Base-by-base conservation (phyloP, 2,888 invertebrate species). In the Brachyopa scutellaris region DNA sequence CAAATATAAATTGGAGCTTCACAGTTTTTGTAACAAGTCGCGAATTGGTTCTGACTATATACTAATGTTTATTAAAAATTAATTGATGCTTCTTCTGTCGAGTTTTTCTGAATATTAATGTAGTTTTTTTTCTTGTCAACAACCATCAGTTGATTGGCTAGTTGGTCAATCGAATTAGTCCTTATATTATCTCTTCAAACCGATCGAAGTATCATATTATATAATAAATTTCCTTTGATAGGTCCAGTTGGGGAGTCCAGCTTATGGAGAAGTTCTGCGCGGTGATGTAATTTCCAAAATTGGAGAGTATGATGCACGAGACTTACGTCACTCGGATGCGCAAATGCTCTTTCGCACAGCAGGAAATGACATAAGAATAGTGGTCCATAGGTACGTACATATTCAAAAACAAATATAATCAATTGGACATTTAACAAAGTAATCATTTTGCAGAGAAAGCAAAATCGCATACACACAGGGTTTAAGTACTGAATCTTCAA, bases 241-340 rank as follows among this genome's bases (percentile, higher is more conserved):
- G 98, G 97, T 97, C 88, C 95, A 95, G 87, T 93, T 94, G 72
- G 96, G 96, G 84, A 95, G 95, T 84, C 97, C 97, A 1, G 94
- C 96, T n/a, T 95, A 95, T 87, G 95, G 95, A 61, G 95, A 95
- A 87, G 93, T 98, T 85, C 93, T 95, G 86, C 93, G 96, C 85
- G 98, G 98, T 85, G 98, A 98, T 92, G 94, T 97, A 88, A 95
- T 98, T 88, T 93, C 95, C 86, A 96, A 97, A 92, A 95, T 98
- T 87, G 95, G 95, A 89, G 96, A 96, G 89, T 96, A 96, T 91
- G 97, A 97, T 91, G 94, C 96, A 49, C 93, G 96, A 79, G 95
- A 96, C 88, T 92, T 98, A 87, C 93, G 96, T 87, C 98, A 98
- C 88, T 95, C 96, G 89, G 97, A 97, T 91, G 98, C 97, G 66